A percentile compares a stretch with the other conserved stretches of the same genome.
Conservation (phyloP, 2,797 vertebrate genomes). For the Garrulus glandarius region DNA sequence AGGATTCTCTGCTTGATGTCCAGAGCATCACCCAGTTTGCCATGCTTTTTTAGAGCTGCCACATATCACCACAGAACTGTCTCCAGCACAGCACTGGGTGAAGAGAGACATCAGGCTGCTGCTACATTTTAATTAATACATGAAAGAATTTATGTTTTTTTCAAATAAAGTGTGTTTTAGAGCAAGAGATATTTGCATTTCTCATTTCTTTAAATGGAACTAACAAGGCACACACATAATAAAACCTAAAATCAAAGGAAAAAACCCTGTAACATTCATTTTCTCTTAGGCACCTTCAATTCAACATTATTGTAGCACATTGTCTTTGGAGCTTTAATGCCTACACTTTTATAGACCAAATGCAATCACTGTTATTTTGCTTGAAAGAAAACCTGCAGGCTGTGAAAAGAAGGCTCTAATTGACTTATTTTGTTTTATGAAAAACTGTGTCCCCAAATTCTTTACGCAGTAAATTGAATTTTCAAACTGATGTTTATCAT, state of each 20-base stretch:
- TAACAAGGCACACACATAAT: not conserved
- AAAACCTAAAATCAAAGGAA: conserved; percentile 6
- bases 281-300: not conserved
- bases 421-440: not conserved
- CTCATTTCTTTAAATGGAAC: not conserved
- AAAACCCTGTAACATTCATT: not conserved
- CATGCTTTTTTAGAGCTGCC: not conserved
- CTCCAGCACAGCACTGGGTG: not conserved
- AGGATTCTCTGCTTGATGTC: not conserved
- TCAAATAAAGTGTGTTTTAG: not conserved
- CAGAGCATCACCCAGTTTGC: not conserved
- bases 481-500: conserved; percentile 7
- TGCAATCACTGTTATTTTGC: not conserved
- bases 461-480: conserved; percentile 4
- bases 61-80: fast-evolving
- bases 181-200: not conserved
- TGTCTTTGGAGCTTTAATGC: not conserved
- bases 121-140: not conserved
- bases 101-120: not conserved
- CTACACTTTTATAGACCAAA: not conserved
- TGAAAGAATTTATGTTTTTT: not conserved
- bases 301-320: not conserved
- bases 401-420: conserved; percentile 3
- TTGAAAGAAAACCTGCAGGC: conserved; percentile 19
- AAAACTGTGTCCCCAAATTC: not conserved